These are phyloP conservation scores for Poecile atricapillus DNA, from an alignment of 2,113 vertebrate species.

Conservation along the genomic window DNA sequence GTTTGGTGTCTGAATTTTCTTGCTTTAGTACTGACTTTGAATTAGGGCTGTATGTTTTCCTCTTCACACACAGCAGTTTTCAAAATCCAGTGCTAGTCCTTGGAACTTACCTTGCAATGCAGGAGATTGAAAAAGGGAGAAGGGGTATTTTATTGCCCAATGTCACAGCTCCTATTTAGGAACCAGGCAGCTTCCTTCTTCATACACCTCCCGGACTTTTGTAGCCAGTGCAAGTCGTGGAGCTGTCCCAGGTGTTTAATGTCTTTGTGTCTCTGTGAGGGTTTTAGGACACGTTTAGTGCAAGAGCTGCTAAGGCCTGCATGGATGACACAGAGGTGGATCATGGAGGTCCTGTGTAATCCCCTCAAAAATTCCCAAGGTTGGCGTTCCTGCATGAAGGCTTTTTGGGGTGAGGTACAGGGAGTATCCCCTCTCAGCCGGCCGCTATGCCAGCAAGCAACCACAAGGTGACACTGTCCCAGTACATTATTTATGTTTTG, in stretches of 20 bases:
- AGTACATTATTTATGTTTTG: conserved; percentile 59
- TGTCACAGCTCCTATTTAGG: background rate
- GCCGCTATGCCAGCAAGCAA: conserved; percentile 35
- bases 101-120: background rate
- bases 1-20: conserved; percentile 42
- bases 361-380: background rate
- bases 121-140: background rate
- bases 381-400: background rate
- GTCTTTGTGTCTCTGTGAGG: background rate
- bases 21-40: conserved; percentile 10
- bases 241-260: background rate
- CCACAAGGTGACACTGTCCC: conserved; percentile 53
- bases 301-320: background rate
- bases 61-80: background rate
- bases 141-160: background rate
- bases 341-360: background rate
- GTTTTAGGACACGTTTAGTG: background rate
- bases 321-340: background rate
- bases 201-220: background rate
- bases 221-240: background rate
- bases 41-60: background rate
- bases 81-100: background rate
- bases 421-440: background rate
- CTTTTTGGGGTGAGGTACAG: background rate
- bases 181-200: background rate